Base-by-base conservation (phyloP, 2,797 vertebrate genomes). In the Pristis pectinata region DNA sequence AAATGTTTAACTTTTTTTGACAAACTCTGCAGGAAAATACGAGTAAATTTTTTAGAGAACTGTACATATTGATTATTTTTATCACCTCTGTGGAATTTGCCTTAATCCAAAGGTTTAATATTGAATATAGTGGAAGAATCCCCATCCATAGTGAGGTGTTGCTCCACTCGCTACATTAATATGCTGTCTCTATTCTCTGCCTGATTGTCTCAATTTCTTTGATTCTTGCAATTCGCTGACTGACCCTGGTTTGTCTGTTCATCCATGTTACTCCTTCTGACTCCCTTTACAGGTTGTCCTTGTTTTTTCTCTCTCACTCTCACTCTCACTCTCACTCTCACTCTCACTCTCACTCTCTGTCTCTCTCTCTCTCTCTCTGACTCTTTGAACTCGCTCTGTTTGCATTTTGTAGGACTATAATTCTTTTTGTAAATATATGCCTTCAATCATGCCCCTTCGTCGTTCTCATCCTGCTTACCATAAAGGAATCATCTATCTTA, bases 401-500 rank as follows among this genome's bases (percentile, higher is more conserved):
- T 49, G 70, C 24, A 94, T 34, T 94, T 74, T 27, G 11, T 74
- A 17, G 92, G 70, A 94, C 44, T 74, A 74, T 74, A 74, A 56
- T 94, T 94, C 70, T 94, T 94, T 94, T 76, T 24, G 61, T 93
- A 93, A 94, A 94, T 74, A 94, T 94, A 76, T 94, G 92, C 92
- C 89, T 94, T 94, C 70, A 94, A 94, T 74, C 70, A 74, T 76
- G 67, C 30, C 49, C 92, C 44, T 56, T 76, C 30, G 30, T 74
- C 15, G 44, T 72, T 94, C 70, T 72, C 92, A 94, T 53, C 27
- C 92, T 76, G 92, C 70, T 94, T 94, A 94, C 70, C 70, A 56
- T 72, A 94, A 94, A 72, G 15, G 3, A 94, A 94, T 70, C 70
- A 74, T 94, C 41, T 94, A 76, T 94, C 92, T 74, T 53, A 53